These are phyloP conservation scores for Dendrocopos noguchii DNA, from an alignment of 2,113 vertebrate genomes.

Conservation along the genomic window DNA sequence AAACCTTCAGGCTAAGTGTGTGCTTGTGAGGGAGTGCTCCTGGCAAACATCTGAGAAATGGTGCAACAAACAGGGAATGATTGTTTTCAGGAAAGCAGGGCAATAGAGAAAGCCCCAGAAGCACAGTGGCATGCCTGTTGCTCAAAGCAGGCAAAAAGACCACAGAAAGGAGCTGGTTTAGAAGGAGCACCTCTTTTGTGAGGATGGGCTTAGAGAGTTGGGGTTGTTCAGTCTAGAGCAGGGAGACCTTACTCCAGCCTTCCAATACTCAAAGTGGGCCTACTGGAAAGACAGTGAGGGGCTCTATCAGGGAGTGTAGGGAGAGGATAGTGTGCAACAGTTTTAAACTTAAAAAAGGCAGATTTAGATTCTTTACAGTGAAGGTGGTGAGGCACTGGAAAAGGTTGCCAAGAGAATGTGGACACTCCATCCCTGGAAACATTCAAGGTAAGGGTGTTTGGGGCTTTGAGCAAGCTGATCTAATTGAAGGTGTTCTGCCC, in stretches of 20 bases:
- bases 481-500: not conserved
- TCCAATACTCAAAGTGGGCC: not conserved
- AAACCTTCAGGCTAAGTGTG: not conserved
- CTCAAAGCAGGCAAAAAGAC: slow-evolving; percentile 50
- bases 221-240: not conserved
- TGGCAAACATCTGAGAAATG: not conserved
- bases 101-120: not conserved
- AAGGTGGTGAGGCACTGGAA: not conserved
- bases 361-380: not conserved
- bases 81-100: not conserved
- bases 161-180: not conserved
- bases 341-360: not conserved
- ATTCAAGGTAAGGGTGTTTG: not conserved
- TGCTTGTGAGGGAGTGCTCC: not conserved
- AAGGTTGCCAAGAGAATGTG: not conserved
- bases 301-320: not conserved
- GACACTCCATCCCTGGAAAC: not conserved
- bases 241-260: not conserved
- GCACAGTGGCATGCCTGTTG: not conserved
- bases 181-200: not conserved
- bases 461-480: not conserved
- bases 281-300: not conserved
- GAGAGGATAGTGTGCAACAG: not conserved
- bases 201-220: not conserved
- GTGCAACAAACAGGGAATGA: rapidly evolving